These are phyloP conservation scores for Ptychadena robeensis DNA, from an alignment of 2,797 vertebrate genomes.

Conservation along the genomic window DNA sequence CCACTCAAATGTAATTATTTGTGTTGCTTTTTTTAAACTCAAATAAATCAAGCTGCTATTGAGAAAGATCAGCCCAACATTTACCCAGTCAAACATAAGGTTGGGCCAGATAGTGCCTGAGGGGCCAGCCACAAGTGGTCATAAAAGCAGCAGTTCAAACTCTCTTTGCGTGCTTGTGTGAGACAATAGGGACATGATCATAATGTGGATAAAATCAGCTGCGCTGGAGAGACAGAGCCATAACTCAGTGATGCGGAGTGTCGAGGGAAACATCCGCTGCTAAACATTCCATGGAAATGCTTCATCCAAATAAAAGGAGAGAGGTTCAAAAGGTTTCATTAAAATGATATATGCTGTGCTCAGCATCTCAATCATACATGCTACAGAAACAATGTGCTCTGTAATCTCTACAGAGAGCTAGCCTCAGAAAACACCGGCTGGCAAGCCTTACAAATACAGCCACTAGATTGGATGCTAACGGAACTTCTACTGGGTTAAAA, in stretches of 20 bases:
- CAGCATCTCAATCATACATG: slow-evolving; percentile 58
- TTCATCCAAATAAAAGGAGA: slow-evolving; percentile 63
- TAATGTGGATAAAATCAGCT: slow-evolving; percentile 61
- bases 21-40: too few species aligned
- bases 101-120: slow-evolving; percentile 15
- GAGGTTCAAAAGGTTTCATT: slow-evolving; percentile 63
- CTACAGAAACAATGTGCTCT: slow-evolving; percentile 56
- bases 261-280: slow-evolving; percentile 58
- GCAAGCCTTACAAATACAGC: neutral
- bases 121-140: slow-evolving; percentile 49
- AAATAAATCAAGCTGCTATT: neutral
- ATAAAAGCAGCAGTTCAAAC: slow-evolving; percentile 45
- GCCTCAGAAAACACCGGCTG: slow-evolving; percentile 19
- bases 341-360: slow-evolving; percentile 58
- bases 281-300: slow-evolving; percentile 62
- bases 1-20: too few species aligned
- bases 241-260: slow-evolving; percentile 56
- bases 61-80: neutral
- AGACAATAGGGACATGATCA: slow-evolving; percentile 49
- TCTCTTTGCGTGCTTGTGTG: slow-evolving; percentile 23
- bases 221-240: slow-evolving; percentile 54
- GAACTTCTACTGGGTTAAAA: neutral
- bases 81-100: slow-evolving; percentile 19
- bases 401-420: slow-evolving; percentile 31
- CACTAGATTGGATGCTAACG: neutral